These are phyloP conservation scores for Protosalanx chinensis DNA, from an alignment of 2,797 vertebrate species.

Conservation along the genomic window DNA sequence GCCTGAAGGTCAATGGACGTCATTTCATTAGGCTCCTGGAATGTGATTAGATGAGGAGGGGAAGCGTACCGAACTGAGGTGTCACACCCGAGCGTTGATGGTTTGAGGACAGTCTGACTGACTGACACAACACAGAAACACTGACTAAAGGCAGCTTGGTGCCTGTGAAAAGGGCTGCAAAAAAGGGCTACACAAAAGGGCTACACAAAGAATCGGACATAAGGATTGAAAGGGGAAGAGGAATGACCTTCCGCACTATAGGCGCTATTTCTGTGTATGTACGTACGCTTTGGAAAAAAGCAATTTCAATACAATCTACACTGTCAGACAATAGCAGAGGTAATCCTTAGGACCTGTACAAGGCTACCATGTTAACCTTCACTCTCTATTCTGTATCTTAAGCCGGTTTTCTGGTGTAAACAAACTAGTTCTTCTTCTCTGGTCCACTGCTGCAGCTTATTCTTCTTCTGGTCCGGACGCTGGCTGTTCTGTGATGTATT, in stretches of 20 bases:
- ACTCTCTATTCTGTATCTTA: neutral
- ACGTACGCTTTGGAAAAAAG: no score
- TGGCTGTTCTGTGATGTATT: no score
- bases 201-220: neutral
- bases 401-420: neutral
- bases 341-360: no score
- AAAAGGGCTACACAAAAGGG: slow-evolving; percentile 4
- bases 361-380: no score
- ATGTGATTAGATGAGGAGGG: neutral
- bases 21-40: neutral
- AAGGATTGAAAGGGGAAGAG: neutral
- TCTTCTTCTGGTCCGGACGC: no score
- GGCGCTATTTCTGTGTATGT: no score
- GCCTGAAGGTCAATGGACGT: neutral
- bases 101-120: neutral
- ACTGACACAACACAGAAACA: neutral
- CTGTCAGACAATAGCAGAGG: no score
- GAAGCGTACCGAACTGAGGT: neutral
- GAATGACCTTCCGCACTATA: no score
- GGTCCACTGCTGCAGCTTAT: no score
- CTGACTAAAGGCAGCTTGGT: neutral
- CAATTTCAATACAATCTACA: no score
- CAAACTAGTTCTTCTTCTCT: no score
- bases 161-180: neutral
- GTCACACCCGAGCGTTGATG: neutral